A percentile compares a stretch with the other conserved stretches of the same genome.
Evolutionary conservation across 2,113 vertebrate species (phyloP).

Genomic region (Heptranchias perlo): DNA sequence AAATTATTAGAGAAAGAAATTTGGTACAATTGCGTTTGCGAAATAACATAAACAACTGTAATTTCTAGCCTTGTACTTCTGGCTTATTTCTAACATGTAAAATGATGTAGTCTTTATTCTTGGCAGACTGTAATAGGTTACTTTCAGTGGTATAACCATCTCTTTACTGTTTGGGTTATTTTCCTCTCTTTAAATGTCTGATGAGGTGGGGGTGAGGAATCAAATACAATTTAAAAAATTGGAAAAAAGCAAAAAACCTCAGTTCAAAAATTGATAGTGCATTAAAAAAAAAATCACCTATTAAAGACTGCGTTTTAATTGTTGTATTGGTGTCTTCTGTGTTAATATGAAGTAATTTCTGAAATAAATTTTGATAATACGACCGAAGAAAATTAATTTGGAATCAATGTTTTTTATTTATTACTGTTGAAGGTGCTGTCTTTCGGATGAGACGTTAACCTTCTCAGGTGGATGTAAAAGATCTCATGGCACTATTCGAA

Average conservation of each 20-base stretch:
- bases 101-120: neutral
- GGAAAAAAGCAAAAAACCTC: neutral
- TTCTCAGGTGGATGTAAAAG: neutral
- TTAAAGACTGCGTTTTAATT: neutral
- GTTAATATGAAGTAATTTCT: neutral
- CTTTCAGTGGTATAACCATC: neutral
- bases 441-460: neutral
- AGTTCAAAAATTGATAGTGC: neutral
- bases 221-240: neutral
- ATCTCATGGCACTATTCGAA: neutral
- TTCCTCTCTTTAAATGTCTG: neutral
- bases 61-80: neutral
- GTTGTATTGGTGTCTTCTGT: neutral
- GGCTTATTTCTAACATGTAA: neutral
- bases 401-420: neutral
- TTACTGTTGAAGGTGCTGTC: no score
- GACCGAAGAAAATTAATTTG: neutral
- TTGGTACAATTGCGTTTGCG: neutral
- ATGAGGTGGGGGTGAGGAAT: neutral
- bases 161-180: neutral
- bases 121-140: neutral
- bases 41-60: neutral
- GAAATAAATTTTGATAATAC: neutral
- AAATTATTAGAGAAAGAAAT: neutral
- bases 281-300: neutral